Evolutionary conservation across 2,888 invertebrate species (phyloP).

Genomic region (Eulithis testata): DNA sequence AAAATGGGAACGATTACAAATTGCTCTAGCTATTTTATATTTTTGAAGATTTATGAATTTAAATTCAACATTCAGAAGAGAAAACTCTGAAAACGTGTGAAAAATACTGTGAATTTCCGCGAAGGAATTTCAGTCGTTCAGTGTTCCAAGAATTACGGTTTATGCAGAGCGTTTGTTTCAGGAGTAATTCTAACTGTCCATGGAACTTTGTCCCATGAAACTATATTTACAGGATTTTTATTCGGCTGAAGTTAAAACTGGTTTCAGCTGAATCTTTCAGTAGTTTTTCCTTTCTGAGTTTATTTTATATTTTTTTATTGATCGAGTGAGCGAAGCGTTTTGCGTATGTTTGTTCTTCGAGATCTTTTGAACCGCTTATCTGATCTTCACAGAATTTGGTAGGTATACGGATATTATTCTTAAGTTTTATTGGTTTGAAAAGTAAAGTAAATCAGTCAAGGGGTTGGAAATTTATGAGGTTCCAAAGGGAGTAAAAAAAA

Average conservation of each 20-base stretch:
- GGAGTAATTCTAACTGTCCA: constrained; percentile 21
- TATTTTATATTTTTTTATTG: too few relatives aligned
- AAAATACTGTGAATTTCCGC: constrained; percentile 23
- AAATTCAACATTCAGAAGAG: constrained; percentile 13
- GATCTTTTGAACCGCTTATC: too few relatives aligned
- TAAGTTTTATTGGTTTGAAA: too few relatives aligned
- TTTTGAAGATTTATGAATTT: constrained; percentile 2
- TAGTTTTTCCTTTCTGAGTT: too few relatives aligned
- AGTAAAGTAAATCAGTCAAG: too few relatives aligned
- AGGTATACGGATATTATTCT: too few relatives aligned
- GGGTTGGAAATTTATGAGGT: too few relatives aligned
- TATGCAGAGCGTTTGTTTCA: constrained; percentile 27
- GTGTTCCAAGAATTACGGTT: constrained; percentile 20
- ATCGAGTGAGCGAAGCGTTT: too few relatives aligned
- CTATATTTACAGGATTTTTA: constrained; percentile 4
- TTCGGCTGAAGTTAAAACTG: neutral
- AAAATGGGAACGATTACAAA: too few relatives aligned
- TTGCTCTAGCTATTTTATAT: neutral
- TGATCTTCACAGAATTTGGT: too few relatives aligned
- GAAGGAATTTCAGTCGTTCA: constrained; percentile 20
- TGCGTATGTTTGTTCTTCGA: too few relatives aligned
- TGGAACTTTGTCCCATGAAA: constrained; percentile 10
- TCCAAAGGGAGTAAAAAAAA: too few relatives aligned
- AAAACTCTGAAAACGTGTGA: constrained; percentile 19
- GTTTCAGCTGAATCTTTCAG: neutral